Evolutionary conservation across 1,140 invertebrate genomes (phyloP).

Genomic region (Drosophila kepulauana): DNA sequence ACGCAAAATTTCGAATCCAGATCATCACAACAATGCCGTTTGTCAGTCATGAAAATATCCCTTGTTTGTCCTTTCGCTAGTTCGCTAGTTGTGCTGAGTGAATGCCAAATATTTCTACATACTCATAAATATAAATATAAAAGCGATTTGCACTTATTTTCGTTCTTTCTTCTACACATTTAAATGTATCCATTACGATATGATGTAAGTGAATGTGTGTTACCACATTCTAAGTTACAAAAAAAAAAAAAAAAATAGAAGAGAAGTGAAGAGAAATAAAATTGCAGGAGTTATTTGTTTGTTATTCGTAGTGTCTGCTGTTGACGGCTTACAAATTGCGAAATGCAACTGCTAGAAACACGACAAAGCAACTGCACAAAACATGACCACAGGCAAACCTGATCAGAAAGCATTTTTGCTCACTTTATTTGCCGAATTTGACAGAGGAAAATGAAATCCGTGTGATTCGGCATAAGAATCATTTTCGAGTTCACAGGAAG

Average conservation of each 20-base stretch:
- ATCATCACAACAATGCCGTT: too few relatives aligned
- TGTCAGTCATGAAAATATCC: too few relatives aligned
- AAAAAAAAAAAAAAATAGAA: background rate
- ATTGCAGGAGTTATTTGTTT: conserved; percentile 9
- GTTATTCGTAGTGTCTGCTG: conserved; percentile 22
- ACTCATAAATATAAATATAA: conserved; percentile 16
- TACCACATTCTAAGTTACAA: background rate
- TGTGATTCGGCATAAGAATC: too few relatives aligned
- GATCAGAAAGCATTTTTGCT: conserved; percentile 5
- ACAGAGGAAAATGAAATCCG: background rate
- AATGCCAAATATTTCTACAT: conserved; percentile 7
- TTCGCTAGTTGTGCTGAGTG: conserved; percentile 6
- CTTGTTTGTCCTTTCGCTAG: background rate
- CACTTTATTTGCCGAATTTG: background rate
- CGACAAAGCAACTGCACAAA: conserved; percentile 8
- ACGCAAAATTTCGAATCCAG: too few relatives aligned
- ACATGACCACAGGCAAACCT: conserved; percentile 1
- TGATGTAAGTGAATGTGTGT: background rate
- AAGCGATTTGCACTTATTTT: background rate
- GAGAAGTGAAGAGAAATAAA: background rate
- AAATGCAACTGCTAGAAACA: conserved; percentile 28
- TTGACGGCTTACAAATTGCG: conserved; percentile 37
- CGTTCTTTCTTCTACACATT: too few relatives aligned
- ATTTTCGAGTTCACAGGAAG: too few relatives aligned
- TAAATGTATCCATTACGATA: too few relatives aligned